Evolutionary conservation across 1,140 invertebrate genomes (phyloP).

Genomic region (Harpegnathos saltator): DNA sequence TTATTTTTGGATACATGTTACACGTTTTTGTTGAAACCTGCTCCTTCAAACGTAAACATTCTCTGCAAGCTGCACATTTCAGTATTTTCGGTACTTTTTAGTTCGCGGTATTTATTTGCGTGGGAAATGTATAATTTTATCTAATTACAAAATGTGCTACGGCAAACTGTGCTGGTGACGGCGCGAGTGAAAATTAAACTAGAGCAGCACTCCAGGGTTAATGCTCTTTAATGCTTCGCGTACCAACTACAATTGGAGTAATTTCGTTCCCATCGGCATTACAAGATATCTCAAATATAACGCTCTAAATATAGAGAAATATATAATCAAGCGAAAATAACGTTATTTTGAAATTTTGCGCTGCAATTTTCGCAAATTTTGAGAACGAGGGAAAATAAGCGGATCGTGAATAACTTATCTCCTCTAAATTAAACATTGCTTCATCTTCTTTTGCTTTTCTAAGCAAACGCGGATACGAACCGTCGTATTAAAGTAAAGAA

Average conservation of each 20-base stretch:
- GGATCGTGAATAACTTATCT: too few species aligned
- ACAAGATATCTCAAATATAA: slow-evolving; percentile 12
- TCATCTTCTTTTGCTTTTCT: too few species aligned
- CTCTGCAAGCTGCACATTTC: neutral
- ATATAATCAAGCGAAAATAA: slow-evolving; percentile 1
- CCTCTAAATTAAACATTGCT: too few species aligned
- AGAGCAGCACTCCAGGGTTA: slow-evolving; percentile 19
- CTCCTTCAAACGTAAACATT: neutral
- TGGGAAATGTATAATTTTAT: slow-evolving; percentile 22
- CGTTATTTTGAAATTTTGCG: slow-evolving; percentile 3
- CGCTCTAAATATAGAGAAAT: neutral
- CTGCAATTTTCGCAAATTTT: neutral
- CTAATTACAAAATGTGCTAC: slow-evolving; percentile 10
- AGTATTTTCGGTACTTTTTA: slow-evolving; percentile 3
- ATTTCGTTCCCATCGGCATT: slow-evolving; percentile 10
- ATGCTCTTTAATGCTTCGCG: slow-evolving; percentile 50
- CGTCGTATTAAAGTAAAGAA: too few species aligned
- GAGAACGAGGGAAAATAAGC: neutral
- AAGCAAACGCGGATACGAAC: too few species aligned
- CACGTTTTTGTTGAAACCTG: too few species aligned
- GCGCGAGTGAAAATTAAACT: slow-evolving; percentile 34
- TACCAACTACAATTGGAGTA: slow-evolving; percentile 25
- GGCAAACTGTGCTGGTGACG: slow-evolving; percentile 5
- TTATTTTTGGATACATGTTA: too few species aligned
- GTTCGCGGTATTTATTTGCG: neutral